Evolutionary conservation across 2,797 vertebrate genomes (phyloP).

Genomic region (Prunella strophiata): DNA sequence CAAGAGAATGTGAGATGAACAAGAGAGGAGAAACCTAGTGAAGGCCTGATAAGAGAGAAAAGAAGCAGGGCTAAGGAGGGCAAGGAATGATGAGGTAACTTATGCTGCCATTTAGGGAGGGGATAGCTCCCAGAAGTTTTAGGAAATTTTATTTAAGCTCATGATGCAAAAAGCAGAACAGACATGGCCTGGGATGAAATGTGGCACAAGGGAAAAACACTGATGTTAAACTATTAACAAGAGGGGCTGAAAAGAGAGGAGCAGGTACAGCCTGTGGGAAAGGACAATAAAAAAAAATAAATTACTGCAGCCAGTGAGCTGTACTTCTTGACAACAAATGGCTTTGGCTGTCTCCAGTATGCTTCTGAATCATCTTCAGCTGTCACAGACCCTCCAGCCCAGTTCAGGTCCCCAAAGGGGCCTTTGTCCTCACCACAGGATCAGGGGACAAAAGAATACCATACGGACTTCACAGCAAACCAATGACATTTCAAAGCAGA

Average conservation of each 20-base stretch:
- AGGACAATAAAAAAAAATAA: background rate
- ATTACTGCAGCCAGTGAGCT: background rate
- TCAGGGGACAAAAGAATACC: background rate
- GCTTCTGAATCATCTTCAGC: background rate
- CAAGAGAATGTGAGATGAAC: rapidly evolving
- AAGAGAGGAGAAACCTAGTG: background rate
- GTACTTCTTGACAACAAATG: background rate
- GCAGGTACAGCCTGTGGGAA: background rate
- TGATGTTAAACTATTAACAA: background rate
- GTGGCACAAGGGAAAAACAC: background rate
- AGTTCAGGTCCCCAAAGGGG: background rate
- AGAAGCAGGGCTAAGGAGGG: background rate
- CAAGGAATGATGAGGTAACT: background rate
- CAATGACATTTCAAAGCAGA: background rate
- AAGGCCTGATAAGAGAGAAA: background rate
- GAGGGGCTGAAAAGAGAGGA: background rate
- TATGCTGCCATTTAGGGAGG: background rate
- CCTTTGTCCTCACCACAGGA: background rate
- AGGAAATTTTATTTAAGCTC: background rate
- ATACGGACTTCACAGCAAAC: background rate
- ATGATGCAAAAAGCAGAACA: background rate
- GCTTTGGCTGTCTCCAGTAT: background rate
- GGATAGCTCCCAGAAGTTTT: background rate
- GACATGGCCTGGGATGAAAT: background rate
- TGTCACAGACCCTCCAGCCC: background rate